These are phyloP conservation scores for Anguilla marmorata DNA, from an alignment of 2,797 vertebrate genomes.

Conservation along the genomic window DNA sequence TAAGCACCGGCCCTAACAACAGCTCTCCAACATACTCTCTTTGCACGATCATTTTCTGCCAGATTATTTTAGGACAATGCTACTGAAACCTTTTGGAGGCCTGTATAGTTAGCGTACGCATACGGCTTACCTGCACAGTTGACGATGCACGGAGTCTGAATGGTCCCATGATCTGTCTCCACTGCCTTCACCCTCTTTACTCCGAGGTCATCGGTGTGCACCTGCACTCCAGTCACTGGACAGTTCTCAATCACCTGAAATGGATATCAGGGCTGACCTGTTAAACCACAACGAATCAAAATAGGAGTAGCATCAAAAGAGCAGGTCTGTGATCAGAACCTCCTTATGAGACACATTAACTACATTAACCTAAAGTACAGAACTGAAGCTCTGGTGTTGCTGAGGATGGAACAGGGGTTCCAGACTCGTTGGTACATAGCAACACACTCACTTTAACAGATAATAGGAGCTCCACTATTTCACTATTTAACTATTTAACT, in stretches of 20 bases:
- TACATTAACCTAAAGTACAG: background rate
- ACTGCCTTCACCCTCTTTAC: conserved; percentile 82
- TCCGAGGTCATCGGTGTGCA: conserved; percentile 79
- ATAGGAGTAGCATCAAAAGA: background rate
- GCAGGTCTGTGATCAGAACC: background rate
- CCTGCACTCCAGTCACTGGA: conserved; percentile 84
- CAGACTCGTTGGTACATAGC: background rate
- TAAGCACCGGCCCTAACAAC: background rate
- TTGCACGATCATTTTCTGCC: background rate
- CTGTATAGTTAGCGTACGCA: background rate
- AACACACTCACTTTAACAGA: background rate
- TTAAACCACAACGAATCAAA: background rate
- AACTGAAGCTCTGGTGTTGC: background rate
- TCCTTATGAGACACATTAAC: background rate
- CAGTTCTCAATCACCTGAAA: conserved; percentile 93
- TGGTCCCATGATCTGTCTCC: conserved; percentile 80
- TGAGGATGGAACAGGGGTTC: background rate
- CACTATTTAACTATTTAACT: background rate
- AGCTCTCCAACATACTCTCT: background rate
- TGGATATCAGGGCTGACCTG: background rate
- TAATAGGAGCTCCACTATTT: background rate
- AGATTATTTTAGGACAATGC: background rate
- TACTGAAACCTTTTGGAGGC: background rate
- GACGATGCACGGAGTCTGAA: conserved; percentile 87
- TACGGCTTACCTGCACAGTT: conserved; percentile 87